Evolutionary conservation across 2,113 vertebrate species (phyloP).

Genomic region (Romanogobio albipinnatus): DNA sequence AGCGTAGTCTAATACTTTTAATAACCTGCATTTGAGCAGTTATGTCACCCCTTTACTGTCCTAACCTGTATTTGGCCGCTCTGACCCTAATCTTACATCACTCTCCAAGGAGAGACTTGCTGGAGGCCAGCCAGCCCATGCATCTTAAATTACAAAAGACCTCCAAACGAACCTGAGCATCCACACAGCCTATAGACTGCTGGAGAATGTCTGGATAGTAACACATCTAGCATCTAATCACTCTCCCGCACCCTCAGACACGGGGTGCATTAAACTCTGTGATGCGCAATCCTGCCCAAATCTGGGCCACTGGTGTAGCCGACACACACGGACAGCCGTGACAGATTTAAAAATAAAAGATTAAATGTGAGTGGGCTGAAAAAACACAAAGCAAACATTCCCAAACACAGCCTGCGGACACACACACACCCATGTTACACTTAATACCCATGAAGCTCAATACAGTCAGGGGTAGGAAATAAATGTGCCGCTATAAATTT

Average conservation of each 20-base stretch:
- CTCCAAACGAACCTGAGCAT: slow-evolving; percentile 62
- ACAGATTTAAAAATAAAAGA: slow-evolving; percentile 78
- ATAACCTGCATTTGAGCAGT: slow-evolving; percentile 42
- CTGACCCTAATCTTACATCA: slow-evolving; percentile 66
- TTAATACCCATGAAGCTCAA: slow-evolving; percentile 21
- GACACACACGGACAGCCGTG: slow-evolving; percentile 67
- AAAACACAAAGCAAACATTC: slow-evolving; percentile 38
- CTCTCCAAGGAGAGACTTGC: slow-evolving; percentile 50
- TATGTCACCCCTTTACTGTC: slow-evolving; percentile 37
- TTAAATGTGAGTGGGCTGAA: slow-evolving; percentile 65
- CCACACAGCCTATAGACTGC: slow-evolving; percentile 25
- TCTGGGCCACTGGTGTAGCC: slow-evolving; percentile 70
- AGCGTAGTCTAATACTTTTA: not conserved
- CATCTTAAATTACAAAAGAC: slow-evolving; percentile 69
- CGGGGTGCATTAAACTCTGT: slow-evolving; percentile 61
- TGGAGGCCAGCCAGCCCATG: slow-evolving; percentile 66
- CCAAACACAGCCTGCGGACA: slow-evolving; percentile 20
- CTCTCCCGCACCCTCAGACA: slow-evolving; percentile 37
- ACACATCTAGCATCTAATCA: slow-evolving; percentile 60
- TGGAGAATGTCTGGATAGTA: slow-evolving; percentile 48
- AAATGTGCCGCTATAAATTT: not conserved
- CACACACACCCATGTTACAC: not conserved
- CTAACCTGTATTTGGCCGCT: slow-evolving; percentile 60
- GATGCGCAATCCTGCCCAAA: slow-evolving; percentile 70
- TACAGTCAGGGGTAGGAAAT: slow-evolving; percentile 37